Evolutionary conservation across 2,113 vertebrate genomes (phyloP).

Genomic region (Ginglymostoma cirratum): DNA sequence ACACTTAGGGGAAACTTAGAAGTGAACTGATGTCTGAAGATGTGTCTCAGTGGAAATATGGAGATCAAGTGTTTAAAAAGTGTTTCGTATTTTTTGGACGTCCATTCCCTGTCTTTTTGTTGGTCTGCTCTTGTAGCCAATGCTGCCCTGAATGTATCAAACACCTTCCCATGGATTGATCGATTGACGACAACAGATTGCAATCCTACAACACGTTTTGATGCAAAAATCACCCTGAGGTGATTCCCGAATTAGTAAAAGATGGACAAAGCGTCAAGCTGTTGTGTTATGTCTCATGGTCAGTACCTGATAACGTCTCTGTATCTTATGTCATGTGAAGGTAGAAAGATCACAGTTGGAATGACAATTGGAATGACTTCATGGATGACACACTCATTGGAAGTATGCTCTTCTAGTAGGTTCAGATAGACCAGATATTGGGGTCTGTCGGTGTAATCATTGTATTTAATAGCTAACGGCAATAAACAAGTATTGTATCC

Average conservation of each 20-base stretch:
- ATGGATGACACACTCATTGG: too few relatives aligned
- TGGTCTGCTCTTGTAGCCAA: background rate
- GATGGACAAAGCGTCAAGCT: background rate
- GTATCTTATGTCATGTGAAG: too few relatives aligned
- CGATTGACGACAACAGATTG: background rate
- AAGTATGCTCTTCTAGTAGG: too few relatives aligned
- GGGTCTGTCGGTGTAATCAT: too few relatives aligned
- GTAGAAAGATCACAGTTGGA: too few relatives aligned
- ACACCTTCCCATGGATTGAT: background rate
- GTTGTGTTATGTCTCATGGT: too few relatives aligned
- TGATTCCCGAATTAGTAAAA: background rate
- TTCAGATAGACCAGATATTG: too few relatives aligned
- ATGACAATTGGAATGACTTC: too few relatives aligned
- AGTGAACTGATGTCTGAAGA: background rate
- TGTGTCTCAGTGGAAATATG: background rate
- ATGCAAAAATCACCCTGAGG: background rate
- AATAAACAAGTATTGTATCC: too few relatives aligned
- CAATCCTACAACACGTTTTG: background rate
- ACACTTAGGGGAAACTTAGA: background rate
- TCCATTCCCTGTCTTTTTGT: background rate
- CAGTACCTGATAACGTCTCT: too few relatives aligned
- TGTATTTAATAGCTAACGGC: too few relatives aligned
- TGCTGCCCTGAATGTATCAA: background rate
- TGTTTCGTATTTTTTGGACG: background rate
- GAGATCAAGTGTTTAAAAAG: background rate